These are phyloP conservation scores for Drosophila niveifrons DNA, from an alignment of 2,888 invertebrate species.

Conservation along the genomic window DNA sequence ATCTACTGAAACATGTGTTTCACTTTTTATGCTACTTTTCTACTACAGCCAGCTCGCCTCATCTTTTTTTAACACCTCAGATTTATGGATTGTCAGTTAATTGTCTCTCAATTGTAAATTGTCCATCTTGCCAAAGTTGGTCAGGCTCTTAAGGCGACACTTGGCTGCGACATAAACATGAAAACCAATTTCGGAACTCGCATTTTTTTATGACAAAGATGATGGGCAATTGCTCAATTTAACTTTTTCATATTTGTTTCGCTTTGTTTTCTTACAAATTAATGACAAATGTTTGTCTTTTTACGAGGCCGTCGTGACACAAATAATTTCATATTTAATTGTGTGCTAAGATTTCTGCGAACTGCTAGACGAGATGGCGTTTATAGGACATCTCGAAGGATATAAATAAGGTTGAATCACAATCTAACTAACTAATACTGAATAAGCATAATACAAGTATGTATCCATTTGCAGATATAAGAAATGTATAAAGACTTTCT, in stretches of 20 bases:
- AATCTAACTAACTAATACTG: background rate
- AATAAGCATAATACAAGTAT: too few relatives aligned
- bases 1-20: constrained; percentile 62
- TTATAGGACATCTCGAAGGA: constrained; percentile 1
- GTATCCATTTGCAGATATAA: too few relatives aligned
- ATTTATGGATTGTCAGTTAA: constrained; percentile 71
- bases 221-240: constrained; percentile 74
- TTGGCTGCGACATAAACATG: constrained; percentile 65
- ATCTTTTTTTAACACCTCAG: constrained; percentile 71
- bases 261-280: constrained; percentile 61
- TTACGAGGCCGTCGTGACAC: constrained; percentile 47
- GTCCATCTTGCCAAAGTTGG: constrained; percentile 55
- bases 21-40: constrained; percentile 47
- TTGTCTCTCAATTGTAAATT: constrained; percentile 71
- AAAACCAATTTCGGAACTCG: constrained; percentile 44
- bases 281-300: constrained; percentile 54
- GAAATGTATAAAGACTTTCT: too few relatives aligned
- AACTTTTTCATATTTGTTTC: constrained; percentile 71
- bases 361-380: constrained; percentile 24
- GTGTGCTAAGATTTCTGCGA: constrained; percentile 47
- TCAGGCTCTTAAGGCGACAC: constrained; percentile 56
- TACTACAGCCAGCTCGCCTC: constrained; percentile 21
- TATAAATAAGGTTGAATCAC: background rate
- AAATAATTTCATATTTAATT: constrained; percentile 57
- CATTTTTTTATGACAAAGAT: constrained; percentile 69